These are phyloP conservation scores for Hormaphis cornu DNA, from an alignment of 1,140 invertebrate genomes.

Conservation along the genomic window DNA sequence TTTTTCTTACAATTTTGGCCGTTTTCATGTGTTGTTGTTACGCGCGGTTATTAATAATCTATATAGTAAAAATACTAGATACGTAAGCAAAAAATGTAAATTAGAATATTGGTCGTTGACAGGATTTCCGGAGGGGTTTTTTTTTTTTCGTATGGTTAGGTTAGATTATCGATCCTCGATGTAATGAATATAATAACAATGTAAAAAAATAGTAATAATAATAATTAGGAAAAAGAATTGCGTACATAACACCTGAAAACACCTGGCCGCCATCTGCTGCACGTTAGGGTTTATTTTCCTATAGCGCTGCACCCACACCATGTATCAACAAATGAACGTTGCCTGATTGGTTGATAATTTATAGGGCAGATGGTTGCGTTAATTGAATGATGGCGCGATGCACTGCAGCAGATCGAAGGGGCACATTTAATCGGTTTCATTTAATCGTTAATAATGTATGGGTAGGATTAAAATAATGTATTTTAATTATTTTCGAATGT, in stretches of 20 bases:
- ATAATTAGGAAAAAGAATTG: neutral
- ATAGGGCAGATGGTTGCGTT: slow-evolving; percentile 7
- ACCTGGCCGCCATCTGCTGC: slow-evolving; percentile 26
- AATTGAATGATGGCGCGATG: slow-evolving; percentile 14
- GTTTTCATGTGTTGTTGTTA: too few species aligned
- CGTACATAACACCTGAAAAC: slow-evolving; percentile 1
- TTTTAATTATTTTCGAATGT: too few species aligned
- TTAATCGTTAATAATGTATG: too few species aligned
- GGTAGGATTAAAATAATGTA: too few species aligned
- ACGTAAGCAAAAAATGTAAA: neutral
- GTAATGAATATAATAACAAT: neutral
- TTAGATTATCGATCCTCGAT: too few species aligned
- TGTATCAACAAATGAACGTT: slow-evolving; percentile 1
- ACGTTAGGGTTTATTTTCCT: neutral
- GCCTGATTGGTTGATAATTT: slow-evolving; percentile 12
- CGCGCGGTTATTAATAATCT: too few species aligned
- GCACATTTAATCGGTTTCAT: neutral
- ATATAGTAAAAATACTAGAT: too few species aligned
- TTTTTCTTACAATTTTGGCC: too few species aligned
- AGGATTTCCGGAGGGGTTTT: neutral
- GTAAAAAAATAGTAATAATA: neutral
- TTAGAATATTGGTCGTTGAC: neutral
- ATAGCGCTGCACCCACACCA: neutral
- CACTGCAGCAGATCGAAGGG: too few species aligned
- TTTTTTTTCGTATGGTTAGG: too few species aligned